Percentiles rank a stretch among this genome's conserved stretches.
These are phyloP conservation scores for Catharus fuscescens DNA, from an alignment of 2,113 vertebrate genomes.

Conservation along the genomic window DNA sequence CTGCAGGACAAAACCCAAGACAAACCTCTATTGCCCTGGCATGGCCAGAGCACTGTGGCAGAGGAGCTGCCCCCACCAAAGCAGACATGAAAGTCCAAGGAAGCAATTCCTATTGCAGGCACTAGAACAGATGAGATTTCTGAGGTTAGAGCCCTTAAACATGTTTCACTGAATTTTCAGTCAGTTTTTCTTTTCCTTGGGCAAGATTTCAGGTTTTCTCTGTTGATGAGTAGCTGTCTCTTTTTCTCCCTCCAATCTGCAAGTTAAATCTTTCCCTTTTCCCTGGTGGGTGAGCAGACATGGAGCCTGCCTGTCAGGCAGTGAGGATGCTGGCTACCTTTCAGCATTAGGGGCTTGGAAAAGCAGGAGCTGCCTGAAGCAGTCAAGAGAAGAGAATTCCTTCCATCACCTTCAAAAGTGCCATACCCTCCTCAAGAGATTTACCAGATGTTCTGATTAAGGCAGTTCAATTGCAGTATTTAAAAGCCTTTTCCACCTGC, in stretches of 20 bases:
- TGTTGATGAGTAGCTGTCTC: neutral
- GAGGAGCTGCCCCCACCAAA: neutral
- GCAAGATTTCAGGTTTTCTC: neutral
- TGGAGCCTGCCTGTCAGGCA: fast-evolving
- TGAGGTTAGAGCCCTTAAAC: neutral
- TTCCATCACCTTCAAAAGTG: slow-evolving; percentile 18
- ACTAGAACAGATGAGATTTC: neutral
- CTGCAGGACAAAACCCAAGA: neutral
- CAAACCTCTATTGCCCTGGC: neutral
- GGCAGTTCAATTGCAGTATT: slow-evolving; percentile 39
- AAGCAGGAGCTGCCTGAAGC: neutral
- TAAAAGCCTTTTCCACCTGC: slow-evolving; percentile 53
- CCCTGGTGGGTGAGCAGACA: fast-evolving
- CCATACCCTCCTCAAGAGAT: slow-evolving; percentile 20
- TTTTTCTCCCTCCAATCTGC: neutral
- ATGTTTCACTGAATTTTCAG: neutral
- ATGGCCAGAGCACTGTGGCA: neutral
- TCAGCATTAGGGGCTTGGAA: neutral
- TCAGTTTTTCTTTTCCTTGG: neutral
- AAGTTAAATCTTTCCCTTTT: neutral
- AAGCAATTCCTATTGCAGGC: neutral
- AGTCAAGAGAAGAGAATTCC: slow-evolving; percentile 9
- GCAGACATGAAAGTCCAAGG: neutral
- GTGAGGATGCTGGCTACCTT: neutral
- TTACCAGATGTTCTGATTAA: slow-evolving; percentile 67